These are phyloP conservation scores for Lagopus muta DNA, from an alignment of 2,113 vertebrate species.

Conservation along the genomic window DNA sequence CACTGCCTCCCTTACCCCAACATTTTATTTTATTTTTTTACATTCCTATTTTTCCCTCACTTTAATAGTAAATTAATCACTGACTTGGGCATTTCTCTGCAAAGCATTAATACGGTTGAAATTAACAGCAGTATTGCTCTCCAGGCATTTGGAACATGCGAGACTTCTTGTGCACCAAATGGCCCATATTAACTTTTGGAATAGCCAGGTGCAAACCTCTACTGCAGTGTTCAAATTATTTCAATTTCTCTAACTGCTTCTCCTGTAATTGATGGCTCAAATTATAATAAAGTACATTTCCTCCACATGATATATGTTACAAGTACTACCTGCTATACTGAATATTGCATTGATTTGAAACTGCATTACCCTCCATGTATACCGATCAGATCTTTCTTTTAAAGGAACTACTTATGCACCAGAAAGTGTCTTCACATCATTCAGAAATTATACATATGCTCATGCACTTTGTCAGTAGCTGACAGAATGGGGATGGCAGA, in stretches of 20 bases:
- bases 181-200: slow-evolving; percentile 60
- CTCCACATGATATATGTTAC: slow-evolving; percentile 60
- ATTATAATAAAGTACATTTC: slow-evolving; percentile 57
- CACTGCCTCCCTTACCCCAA: neutral
- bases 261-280: slow-evolving; percentile 57
- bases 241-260: slow-evolving; percentile 63
- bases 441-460: slow-evolving; percentile 72
- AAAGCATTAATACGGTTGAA: slow-evolving; percentile 34
- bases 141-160: slow-evolving; percentile 3
- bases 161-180: slow-evolving; percentile 64
- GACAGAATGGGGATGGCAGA: slow-evolving; percentile 61
- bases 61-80: slow-evolving; percentile 49
- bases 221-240: slow-evolving; percentile 59
- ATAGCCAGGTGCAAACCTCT: slow-evolving; percentile 60
- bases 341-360: slow-evolving; percentile 68
- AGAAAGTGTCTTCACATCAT: slow-evolving; percentile 64
- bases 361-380: slow-evolving; percentile 39
- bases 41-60: neutral
- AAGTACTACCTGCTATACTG: slow-evolving; percentile 57
- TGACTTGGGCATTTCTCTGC: slow-evolving; percentile 1
- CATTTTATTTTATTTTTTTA: neutral
- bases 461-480: slow-evolving; percentile 61
- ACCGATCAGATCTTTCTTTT: neutral
- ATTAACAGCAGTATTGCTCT: slow-evolving; percentile 60
- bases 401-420: slow-evolving; percentile 55